Base-by-base conservation (phyloP, 2,113 vertebrate genomes). In the Micromys minutus region DNA sequence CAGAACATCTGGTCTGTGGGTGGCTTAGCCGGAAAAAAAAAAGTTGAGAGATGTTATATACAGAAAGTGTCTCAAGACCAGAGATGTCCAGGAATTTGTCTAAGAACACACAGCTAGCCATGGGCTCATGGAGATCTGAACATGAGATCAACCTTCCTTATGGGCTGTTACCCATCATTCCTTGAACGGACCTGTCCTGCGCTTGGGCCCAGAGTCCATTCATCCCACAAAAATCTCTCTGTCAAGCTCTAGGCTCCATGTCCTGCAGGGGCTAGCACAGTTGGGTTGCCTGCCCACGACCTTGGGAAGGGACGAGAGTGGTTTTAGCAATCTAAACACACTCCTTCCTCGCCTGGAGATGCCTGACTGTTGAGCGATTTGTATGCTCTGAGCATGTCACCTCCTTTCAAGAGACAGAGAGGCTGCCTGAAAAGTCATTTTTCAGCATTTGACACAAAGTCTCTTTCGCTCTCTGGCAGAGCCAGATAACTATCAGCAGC, bases 391-490 rank as follows among this genome's bases (percentile, higher is more conserved):
- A 90, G 95, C 96, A 96, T 45, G 61, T 94, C 96, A 96, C 97
- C 96, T 91, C 95, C 96, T 97, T 98, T 97, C 97, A 96, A 95
- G 90, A 97, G 97, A 97, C 97, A 95, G 95, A 98, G 97, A 96
- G 97, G 95, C 98, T 97, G 97, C 96, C 97, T 96, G 98, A 98
- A 96, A 98, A 98, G 97, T 97, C 97, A 98, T 98, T 98, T 98
- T 97, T 98, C 98, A 98, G 84, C 84, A 74, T 97, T 98, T 98
- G 98, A 98, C 98, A 98, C 97, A 95, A 97, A 97, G 98, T 98
- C 97, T 98, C 98, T 97, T 98, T 98, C 91, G 87, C 96, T 97
- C 96, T 97, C 96, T 96, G 34, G 55, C 15, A 61, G 97, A 96
- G 96, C 96, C 97, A 97, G 98, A 98, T 98, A 98, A 97, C 97